Evolutionary conservation across 2,888 invertebrate genomes (phyloP).

Genomic region (Auanema freiburgensis): DNA sequence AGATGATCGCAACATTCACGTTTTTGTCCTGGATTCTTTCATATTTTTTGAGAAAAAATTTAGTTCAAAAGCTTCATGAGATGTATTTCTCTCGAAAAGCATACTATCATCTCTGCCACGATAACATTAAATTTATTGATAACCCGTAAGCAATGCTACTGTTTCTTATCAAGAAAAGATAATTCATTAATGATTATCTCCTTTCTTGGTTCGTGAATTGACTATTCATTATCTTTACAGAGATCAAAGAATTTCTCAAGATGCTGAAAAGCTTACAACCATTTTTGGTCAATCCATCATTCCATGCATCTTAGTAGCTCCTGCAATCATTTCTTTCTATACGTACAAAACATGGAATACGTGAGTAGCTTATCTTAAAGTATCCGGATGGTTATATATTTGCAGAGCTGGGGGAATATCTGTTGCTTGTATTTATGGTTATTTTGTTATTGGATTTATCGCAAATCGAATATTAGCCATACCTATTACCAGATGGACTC

Average conservation of each 20-base stretch:
- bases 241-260: constrained; percentile 70
- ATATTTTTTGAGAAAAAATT: constrained; percentile 67
- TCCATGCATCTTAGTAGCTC: constrained; percentile 63
- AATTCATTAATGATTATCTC: constrained; percentile 1
- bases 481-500: constrained; percentile 68
- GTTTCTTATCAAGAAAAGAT: neutral
- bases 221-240: constrained; percentile 53
- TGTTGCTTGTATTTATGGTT: constrained; percentile 68
- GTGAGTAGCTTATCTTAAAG: constrained; percentile 57
- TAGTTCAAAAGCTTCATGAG: constrained; percentile 67
- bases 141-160: constrained; percentile 67
- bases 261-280: constrained; percentile 68
- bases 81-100: constrained; percentile 67
- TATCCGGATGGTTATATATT: constrained; percentile 7
- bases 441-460: constrained; percentile 69
- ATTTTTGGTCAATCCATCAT: constrained; percentile 63
- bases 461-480: constrained; percentile 70
- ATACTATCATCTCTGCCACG: constrained; percentile 68
- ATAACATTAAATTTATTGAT: constrained; percentile 67
- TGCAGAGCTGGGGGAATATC: constrained; percentile 69
- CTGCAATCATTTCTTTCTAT: constrained; percentile 70
- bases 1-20: constrained; percentile 66
- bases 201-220: neutral
- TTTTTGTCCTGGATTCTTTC: constrained; percentile 67
- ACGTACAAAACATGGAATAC: constrained; percentile 67